Evolutionary conservation across 53 echinoderm and acorn worm genomes (phyloP), one percentile per base, ranked within the genome.

Genomic region (Apostichopus leukothele): DNA sequence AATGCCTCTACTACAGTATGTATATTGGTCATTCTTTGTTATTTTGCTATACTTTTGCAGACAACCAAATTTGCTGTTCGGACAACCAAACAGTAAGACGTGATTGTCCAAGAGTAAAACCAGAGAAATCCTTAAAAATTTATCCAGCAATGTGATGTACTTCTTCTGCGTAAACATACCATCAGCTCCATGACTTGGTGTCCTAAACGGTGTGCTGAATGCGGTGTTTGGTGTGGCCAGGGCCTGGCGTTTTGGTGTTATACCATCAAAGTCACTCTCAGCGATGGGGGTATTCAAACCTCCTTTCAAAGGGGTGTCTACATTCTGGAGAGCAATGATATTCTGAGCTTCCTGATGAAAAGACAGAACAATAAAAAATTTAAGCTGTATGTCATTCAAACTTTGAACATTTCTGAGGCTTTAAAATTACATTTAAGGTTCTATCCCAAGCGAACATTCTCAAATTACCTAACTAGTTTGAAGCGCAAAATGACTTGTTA

Each of bases 271-370:
- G 76, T 98, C 94, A 73, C 93, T 94, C 84, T 93, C 81, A 23
- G 74, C 88, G 14, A 96, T 86, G 23, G 96, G 92, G 13, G 99
- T 98, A 88, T 98, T 98, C 60, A 93, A 59, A 68, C 99, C 99
- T 22, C 99, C 99, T 67, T 97, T 98, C 86, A 98, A 78, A 19
- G 99, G 99, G 60, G 99, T 98, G 76, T 98, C 99, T 19, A 98
- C 99, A 85, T 98, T 98, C 87, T 96, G 96, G 23, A 98, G 89
- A 25, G 99, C 99, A 14, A 97, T 84, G 88, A 98, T 95, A 83
- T 98, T 98, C 91, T 94, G 95, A 1, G 99, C 99, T 91, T 98
- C 99, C 99, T 98, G 75, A 19, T 52, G 89, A 71, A 10, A 76
- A 1, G 87, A 78, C 83, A 50, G 76, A 20, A 4, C 9, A 60